A percentile compares a stretch with the other conserved stretches of the same genome.
Evolutionary conservation across 2,113 vertebrate genomes (phyloP).

Genomic region (Trichomycterus rosablanca): DNA sequence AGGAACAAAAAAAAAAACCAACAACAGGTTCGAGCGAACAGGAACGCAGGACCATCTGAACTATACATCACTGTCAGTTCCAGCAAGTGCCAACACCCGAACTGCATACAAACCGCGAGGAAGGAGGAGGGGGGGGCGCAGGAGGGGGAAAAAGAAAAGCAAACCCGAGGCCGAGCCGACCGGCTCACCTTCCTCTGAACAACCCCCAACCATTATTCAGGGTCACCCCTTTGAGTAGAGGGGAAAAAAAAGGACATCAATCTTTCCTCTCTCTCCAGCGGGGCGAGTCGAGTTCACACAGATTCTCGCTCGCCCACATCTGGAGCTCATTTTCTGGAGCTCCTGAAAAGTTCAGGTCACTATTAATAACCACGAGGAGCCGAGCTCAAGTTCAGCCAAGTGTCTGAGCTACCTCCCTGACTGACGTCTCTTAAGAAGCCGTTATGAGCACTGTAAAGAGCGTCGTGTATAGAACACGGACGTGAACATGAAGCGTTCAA

Average conservation of each 20-base stretch:
- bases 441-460: neutral
- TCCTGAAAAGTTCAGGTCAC: slow-evolving; percentile 71
- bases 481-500: too few species aligned
- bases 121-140: neutral
- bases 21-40: too few species aligned
- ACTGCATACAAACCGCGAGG: neutral
- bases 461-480: too few species aligned
- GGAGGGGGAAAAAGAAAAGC: slow-evolving; percentile 10
- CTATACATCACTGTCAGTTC: slow-evolving; percentile 3
- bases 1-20: neutral
- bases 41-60: too few species aligned
- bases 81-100: neutral
- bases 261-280: slow-evolving; percentile 53
- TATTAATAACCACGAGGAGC: slow-evolving; percentile 72
- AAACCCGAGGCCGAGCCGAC: neutral
- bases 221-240: slow-evolving; percentile 16
- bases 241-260: slow-evolving; percentile 46
- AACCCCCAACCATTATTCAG: slow-evolving; percentile 12
- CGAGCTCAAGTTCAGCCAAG: slow-evolving; percentile 71
- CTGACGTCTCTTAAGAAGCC: slow-evolving; percentile 19
- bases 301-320: slow-evolving; percentile 68
- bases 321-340: slow-evolving; percentile 71
- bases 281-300: slow-evolving; percentile 50
- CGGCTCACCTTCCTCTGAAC: neutral
- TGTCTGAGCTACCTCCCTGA: slow-evolving; percentile 55